Evolutionary conservation across 2,113 vertebrate genomes (phyloP).

Genomic region (Nyctereutes procyonoides): DNA sequence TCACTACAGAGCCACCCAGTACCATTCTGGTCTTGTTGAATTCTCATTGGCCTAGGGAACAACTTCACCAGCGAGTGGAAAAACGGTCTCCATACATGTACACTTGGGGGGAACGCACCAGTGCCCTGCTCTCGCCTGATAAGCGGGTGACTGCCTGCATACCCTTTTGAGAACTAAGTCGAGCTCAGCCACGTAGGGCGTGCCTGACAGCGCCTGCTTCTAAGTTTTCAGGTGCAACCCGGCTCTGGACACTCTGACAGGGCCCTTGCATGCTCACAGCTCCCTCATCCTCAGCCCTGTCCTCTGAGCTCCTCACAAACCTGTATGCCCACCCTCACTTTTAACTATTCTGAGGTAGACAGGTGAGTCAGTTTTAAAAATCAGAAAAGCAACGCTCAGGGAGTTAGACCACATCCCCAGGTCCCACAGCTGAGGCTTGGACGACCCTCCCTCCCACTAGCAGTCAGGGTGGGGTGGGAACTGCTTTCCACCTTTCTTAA

Average conservation of each 20-base stretch:
- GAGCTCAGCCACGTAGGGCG: neutral
- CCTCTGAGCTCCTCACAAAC: neutral
- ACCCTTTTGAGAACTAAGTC: neutral
- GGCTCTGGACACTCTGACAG: neutral
- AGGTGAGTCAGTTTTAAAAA: neutral
- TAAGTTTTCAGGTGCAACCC: neutral
- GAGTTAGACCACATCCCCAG: neutral
- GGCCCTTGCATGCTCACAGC: neutral
- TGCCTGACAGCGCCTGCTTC: neutral
- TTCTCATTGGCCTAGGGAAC: neutral
- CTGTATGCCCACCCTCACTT: neutral
- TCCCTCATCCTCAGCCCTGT: neutral
- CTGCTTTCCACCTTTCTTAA: neutral
- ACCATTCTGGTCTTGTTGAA: neutral
- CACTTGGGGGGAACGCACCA: neutral
- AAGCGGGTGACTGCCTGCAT: neutral
- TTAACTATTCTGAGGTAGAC: neutral
- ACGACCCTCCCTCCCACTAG: neutral
- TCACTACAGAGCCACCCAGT: accelerated
- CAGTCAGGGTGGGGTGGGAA: neutral
- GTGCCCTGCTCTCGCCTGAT: neutral
- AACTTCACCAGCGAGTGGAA: accelerated
- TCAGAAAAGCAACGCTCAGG: neutral
- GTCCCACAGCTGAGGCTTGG: neutral
- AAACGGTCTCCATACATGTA: neutral